These are phyloP conservation scores for Drosophila miranda DNA, from an alignment of 1,140 invertebrate species.

Conservation along the genomic window DNA sequence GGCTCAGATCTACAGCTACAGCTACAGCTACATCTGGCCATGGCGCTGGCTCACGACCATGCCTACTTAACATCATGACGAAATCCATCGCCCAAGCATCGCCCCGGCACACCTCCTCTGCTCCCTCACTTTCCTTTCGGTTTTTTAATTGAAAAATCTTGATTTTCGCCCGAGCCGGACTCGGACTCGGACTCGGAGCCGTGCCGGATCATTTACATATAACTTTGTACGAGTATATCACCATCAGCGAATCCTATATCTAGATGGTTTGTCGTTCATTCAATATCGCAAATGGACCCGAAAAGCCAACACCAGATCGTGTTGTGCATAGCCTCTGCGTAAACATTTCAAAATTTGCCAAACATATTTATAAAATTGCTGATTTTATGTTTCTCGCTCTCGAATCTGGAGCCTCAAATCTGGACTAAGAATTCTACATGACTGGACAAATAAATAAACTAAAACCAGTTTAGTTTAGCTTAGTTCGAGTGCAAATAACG, in stretches of 20 bases:
- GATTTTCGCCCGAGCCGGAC: slow-evolving; percentile 33
- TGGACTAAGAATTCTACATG: slow-evolving; percentile 27
- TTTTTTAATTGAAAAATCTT: slow-evolving; percentile 63
- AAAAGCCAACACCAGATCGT: neutral
- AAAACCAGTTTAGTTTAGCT: slow-evolving; percentile 48
- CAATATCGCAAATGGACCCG: slow-evolving; percentile 3
- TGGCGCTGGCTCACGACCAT: slow-evolving; percentile 44
- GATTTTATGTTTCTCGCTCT: slow-evolving; percentile 43
- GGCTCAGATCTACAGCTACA: slow-evolving; percentile 36
- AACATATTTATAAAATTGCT: slow-evolving; percentile 41
- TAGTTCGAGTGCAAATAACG: slow-evolving; percentile 42
- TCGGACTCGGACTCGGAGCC: no score
- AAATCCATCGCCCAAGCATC: slow-evolving; percentile 24
- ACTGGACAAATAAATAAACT: neutral
- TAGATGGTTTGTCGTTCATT: slow-evolving; percentile 48
- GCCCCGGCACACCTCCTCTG: slow-evolving; percentile 4
- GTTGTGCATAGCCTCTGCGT: slow-evolving; percentile 35
- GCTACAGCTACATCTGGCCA: slow-evolving; percentile 48
- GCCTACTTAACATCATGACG: slow-evolving; percentile 59
- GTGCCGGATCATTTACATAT: slow-evolving; percentile 44
- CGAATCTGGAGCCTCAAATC: slow-evolving; percentile 30
- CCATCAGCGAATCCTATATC: slow-evolving; percentile 34
- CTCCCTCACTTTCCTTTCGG: slow-evolving; percentile 9
- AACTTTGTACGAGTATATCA: slow-evolving; percentile 24
- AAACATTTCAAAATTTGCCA: slow-evolving; percentile 58